These are phyloP conservation scores for Hydrochoerus hydrochaeris DNA, from an alignment of 2,113 vertebrate species.

Conservation along the genomic window DNA sequence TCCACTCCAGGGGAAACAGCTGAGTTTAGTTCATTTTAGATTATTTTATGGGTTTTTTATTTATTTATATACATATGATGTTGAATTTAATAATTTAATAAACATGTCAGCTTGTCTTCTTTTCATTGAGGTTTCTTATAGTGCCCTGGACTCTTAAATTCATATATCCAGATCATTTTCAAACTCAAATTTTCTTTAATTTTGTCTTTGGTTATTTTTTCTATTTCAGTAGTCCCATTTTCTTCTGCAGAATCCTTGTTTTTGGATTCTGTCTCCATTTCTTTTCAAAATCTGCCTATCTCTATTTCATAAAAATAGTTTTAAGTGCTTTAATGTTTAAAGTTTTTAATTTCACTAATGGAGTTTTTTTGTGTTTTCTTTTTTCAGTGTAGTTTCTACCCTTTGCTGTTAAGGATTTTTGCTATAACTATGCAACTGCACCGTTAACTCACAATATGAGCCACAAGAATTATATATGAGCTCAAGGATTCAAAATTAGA, in stretches of 20 bases:
- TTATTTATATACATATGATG: not conserved
- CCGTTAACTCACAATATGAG: not conserved
- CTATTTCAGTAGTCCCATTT: not conserved
- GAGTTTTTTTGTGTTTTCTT: not conserved
- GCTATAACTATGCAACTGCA: not conserved
- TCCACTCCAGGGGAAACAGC: not conserved
- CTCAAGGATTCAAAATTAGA: not conserved
- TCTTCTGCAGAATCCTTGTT: not conserved
- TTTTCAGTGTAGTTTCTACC: not conserved
- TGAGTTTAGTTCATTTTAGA: not conserved
- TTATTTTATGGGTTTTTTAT: not conserved
- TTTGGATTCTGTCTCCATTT: not conserved
- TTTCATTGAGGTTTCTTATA: not conserved
- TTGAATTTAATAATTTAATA: not conserved
- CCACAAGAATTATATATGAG: not conserved
- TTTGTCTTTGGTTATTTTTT: constrained; percentile 17
- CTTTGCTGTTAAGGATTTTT: not conserved
- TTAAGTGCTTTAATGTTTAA: not conserved
- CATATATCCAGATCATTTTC: not conserved
- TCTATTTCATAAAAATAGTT: not conserved
- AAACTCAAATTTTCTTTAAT: constrained; percentile 16
- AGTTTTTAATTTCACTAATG: not conserved
- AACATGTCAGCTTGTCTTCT: not conserved
- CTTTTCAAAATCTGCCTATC: not conserved
- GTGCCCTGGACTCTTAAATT: not conserved